A percentile compares a stretch with the other conserved stretches of the same genome.
phyloP scores from a whole-genome alignment of 2,888 invertebrate genomes.

The Oxyteleia sp. region DNA sequence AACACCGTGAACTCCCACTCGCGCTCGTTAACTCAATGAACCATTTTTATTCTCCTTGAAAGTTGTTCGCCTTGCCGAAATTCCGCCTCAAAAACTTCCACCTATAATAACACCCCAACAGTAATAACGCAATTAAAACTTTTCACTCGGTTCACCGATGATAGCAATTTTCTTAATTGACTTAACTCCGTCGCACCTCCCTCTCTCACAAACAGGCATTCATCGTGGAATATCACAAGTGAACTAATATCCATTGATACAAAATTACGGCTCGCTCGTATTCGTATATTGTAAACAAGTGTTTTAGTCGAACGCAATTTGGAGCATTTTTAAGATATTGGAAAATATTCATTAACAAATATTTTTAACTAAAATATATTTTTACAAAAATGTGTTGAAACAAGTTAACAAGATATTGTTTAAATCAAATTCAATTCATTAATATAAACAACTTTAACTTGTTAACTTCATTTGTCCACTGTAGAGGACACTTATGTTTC shows the following conservation, averaged over 20 bases:
- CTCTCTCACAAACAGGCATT: not conserved
- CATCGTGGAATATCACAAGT: not conserved
- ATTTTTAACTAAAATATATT: too few relatives aligned
- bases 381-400: too few relatives aligned
- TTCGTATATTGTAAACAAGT: too few relatives aligned
- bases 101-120: slow-evolving; percentile 39
- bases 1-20: not conserved
- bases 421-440: too few relatives aligned
- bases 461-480: too few relatives aligned
- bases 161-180: slow-evolving; percentile 46
- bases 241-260: slow-evolving; percentile 27
- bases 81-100: slow-evolving; percentile 35
- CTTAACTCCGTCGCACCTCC: slow-evolving; percentile 9
- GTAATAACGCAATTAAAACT: slow-evolving; percentile 58
- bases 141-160: slow-evolving; percentile 24
- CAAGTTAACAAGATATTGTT: too few relatives aligned
- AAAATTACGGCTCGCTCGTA: slow-evolving; percentile 5
- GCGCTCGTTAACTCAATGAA: slow-evolving; percentile 22
- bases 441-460: too few relatives aligned
- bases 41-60: slow-evolving; percentile 20
- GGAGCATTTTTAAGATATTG: too few relatives aligned
- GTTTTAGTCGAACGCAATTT: too few relatives aligned
- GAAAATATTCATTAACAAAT: too few relatives aligned
- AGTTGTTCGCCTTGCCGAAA: slow-evolving; percentile 22
- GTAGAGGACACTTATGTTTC: too few relatives aligned